phyloP scores from a whole-genome alignment of 2,113 vertebrate species.

The Antechinus stuartii region DNA sequence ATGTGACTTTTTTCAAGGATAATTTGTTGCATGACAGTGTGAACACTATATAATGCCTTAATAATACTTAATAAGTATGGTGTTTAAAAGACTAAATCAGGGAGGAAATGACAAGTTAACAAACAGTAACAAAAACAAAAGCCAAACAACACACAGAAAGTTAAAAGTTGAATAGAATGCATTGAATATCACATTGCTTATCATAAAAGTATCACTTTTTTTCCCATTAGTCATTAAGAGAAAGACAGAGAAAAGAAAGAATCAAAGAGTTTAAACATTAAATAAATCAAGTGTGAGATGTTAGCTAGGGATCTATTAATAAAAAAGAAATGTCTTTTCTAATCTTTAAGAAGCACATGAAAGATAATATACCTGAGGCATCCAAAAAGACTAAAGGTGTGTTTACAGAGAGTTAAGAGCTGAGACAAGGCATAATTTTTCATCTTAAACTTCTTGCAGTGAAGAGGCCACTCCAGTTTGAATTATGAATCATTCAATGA shows the following conservation, averaged over 20 bases:
- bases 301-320: background rate
- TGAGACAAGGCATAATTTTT: background rate
- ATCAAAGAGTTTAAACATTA: background rate
- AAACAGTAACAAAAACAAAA: background rate
- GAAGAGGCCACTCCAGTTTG: background rate
- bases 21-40: slow-evolving; percentile 14
- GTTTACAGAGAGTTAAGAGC: background rate
- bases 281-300: background rate
- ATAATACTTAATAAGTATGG: background rate
- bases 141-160: background rate
- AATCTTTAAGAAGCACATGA: background rate
- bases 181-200: background rate
- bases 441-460: background rate
- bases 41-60: background rate
- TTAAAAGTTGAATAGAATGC: background rate
- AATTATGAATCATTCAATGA: background rate
- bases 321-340: background rate
- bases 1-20: background rate
- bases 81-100: background rate
- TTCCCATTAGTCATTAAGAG: background rate
- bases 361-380: background rate
- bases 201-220: background rate
- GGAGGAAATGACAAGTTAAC: background rate
- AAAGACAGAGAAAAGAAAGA: background rate
- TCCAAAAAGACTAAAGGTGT: background rate